A percentile compares a stretch with the other conserved stretches of the same genome.
Conservation (phyloP, 2,113 vertebrate genomes). For the Emydura subglobosa region DNA sequence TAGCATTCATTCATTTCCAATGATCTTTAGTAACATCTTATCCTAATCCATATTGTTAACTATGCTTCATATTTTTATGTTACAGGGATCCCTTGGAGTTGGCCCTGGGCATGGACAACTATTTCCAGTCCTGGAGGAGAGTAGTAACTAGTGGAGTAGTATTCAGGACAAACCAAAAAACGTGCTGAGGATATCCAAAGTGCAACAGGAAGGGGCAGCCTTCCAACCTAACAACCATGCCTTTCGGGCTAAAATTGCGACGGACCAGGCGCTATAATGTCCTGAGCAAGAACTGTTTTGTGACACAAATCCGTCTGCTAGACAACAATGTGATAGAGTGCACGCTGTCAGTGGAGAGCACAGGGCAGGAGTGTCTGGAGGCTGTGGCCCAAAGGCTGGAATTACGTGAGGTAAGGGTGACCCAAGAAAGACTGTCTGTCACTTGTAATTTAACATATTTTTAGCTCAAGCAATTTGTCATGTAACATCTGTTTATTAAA, state of each 20-base stretch:
- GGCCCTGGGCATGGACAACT: slow-evolving; percentile 77
- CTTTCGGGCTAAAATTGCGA: slow-evolving; percentile 93
- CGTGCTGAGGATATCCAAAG: slow-evolving; percentile 56
- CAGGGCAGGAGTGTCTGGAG: slow-evolving; percentile 96
- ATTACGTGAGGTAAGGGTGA: slow-evolving; percentile 89
- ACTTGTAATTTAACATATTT: background rate
- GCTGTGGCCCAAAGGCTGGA: slow-evolving; percentile 95
- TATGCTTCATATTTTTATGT: background rate
- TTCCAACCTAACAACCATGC: slow-evolving; percentile 84
- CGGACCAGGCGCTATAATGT: slow-evolving; percentile 96
- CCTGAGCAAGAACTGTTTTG: slow-evolving; percentile 97
- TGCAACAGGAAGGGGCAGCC: slow-evolving; percentile 26
- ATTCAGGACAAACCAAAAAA: background rate
- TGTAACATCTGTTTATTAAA: slow-evolving; percentile 11
- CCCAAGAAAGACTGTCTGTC: background rate
- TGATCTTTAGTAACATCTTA: background rate
- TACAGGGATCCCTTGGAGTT: slow-evolving; percentile 53
- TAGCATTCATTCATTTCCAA: background rate
- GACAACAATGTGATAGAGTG: slow-evolving; percentile 94
- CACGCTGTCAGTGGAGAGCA: slow-evolving; percentile 95
- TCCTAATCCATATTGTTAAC: background rate
- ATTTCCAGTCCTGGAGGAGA: slow-evolving; percentile 65
- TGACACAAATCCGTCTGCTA: slow-evolving; percentile 93
- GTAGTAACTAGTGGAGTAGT: slow-evolving; percentile 72
- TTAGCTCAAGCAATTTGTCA: background rate